These are phyloP conservation scores for Bombyx mori DNA, from an alignment of 1,140 invertebrate genomes.

Conservation along the genomic window ASM3026992v2 NC_085121.1:8728501-8729000, in stretches of 20 bases:
- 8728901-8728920: slow-evolving; percentile 95
- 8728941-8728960: background rate
- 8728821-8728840: slow-evolving; percentile 98
- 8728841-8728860: slow-evolving; percentile 94
- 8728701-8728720: slow-evolving; percentile 99
- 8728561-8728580: slow-evolving; percentile 65
- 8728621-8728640: background rate
- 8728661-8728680: slow-evolving; percentile 81
- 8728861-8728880: slow-evolving; percentile 91
- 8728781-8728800: slow-evolving; percentile 97
- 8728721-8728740: slow-evolving; percentile 91
- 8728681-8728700: slow-evolving; percentile 97
- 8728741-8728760: slow-evolving; percentile 73
- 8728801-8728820: slow-evolving; percentile 99
- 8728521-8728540: slow-evolving; percentile 94
- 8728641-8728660: background rate
- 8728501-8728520: slow-evolving; percentile 95
- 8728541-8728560: slow-evolving; percentile 89
- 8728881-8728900: slow-evolving; percentile 95
- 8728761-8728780: slow-evolving; percentile 85
- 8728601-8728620: slow-evolving; percentile 2
- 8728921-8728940: slow-evolving; percentile 77
- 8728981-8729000: no score
- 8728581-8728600: background rate
- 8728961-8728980: background rate